Percentiles rank a stretch among this genome's conserved stretches.
phyloP scores from a whole-genome alignment of 2,797 vertebrate genomes.

The Chelidonichthys spinosus region DNA sequence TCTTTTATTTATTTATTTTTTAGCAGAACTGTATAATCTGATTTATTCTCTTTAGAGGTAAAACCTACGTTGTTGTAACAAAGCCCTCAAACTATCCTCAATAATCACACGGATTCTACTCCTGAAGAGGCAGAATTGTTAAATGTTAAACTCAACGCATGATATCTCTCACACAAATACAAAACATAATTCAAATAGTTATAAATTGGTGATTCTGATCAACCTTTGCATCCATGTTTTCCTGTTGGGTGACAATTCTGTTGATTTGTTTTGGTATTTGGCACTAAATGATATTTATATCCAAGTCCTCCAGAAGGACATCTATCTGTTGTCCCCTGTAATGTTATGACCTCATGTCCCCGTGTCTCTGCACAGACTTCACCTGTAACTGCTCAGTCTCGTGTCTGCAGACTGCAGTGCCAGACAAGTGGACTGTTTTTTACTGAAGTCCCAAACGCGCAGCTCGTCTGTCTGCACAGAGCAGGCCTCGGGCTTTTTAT shows the following conservation, averaged over 20 bases:
- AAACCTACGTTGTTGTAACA: neutral
- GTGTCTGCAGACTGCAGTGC: conserved; percentile 21
- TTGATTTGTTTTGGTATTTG: neutral
- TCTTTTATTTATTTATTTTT: conserved; percentile 13
- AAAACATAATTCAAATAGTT: neutral
- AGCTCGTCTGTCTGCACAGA: conserved; percentile 73
- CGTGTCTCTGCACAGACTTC: conserved; percentile 19
- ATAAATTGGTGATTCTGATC: neutral
- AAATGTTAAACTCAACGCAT: neutral
- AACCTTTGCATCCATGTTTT: neutral
- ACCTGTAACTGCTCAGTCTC: conserved; percentile 17
- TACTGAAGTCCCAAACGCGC: conserved; percentile 59
- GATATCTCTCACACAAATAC: neutral
- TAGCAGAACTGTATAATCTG: neutral
- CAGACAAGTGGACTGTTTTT: conserved; percentile 39
- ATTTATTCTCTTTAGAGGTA: neutral
- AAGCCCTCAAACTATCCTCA: neutral
- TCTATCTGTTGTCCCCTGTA: neutral
- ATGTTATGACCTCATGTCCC: neutral
- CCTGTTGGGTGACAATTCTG: neutral
- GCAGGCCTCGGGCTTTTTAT: conserved; percentile 80
- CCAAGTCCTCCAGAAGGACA: neutral
- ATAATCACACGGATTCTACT: neutral
- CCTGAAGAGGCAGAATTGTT: neutral
- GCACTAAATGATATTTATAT: too few species aligned